These are phyloP conservation scores for Eupithecia pulchellata DNA, from an alignment of 2,888 invertebrate species.

Conservation along the genomic window DNA sequence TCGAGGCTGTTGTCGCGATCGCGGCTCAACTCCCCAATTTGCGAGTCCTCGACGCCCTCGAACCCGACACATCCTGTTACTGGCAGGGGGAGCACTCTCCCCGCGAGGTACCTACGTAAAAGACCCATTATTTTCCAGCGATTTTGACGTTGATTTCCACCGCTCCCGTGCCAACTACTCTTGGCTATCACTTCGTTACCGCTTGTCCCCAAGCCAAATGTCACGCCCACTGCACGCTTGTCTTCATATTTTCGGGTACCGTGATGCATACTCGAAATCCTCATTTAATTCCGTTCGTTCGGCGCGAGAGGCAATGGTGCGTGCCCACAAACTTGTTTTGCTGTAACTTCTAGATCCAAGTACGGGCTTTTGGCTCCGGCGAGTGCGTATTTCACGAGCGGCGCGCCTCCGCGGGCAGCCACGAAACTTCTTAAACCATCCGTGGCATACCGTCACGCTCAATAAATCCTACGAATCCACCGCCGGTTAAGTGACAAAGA, in stretches of 20 bases:
- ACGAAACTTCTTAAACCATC: conserved; percentile 56
- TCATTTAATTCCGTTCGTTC: conserved; percentile 44
- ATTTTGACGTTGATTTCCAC: conserved; percentile 48
- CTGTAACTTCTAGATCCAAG: conserved; percentile 45
- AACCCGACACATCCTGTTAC: conserved; percentile 33
- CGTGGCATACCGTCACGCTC: conserved; percentile 62
- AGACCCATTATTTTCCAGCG: conserved; percentile 47
- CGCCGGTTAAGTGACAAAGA: conserved; percentile 72
- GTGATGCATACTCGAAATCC: conserved; percentile 46
- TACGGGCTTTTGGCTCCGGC: conserved; percentile 49
- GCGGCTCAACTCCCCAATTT: conserved; percentile 25
- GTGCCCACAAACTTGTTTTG: conserved; percentile 48
- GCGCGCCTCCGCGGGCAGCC: conserved; percentile 52
- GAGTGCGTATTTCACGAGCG: conserved; percentile 47
- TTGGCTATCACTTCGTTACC: conserved; percentile 58
- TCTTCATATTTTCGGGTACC: conserved; percentile 45
- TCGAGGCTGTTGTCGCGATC: conserved; percentile 15
- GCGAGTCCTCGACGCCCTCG: conserved; percentile 9
- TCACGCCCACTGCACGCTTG: conserved; percentile 50
- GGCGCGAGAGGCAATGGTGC: conserved; percentile 50
- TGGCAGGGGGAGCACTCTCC: conserved; percentile 18
- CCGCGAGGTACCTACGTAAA: conserved; percentile 29
- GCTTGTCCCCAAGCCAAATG: conserved; percentile 57
- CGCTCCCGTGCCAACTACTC: conserved; percentile 57
- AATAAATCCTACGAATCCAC: conserved; percentile 65